Conservation (phyloP, 2,113 vertebrate genomes). For the Istiophorus platypterus region DNA sequence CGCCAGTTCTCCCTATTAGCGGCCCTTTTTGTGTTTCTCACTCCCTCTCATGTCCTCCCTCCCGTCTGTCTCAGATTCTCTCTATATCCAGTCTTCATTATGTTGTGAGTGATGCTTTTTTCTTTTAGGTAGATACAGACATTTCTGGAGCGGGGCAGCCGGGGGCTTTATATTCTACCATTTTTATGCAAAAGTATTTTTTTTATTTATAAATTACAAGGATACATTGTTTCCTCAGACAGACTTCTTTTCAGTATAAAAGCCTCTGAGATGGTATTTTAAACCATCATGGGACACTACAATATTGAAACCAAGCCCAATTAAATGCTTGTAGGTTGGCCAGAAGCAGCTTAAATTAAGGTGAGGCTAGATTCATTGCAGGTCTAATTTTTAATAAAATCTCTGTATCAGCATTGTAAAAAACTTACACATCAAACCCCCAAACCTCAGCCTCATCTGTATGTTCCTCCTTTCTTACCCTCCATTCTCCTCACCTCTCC, state of each 20-base stretch:
- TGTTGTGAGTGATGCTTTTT: constrained; percentile 12
- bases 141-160: constrained; percentile 22
- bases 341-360: constrained; percentile 39
- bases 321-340: constrained; percentile 50
- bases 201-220: constrained; percentile 11
- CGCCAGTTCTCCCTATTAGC: constrained; percentile 47
- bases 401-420: constrained; percentile 48
- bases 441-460: constrained; percentile 54
- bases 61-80: constrained; percentile 19
- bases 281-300: constrained; percentile 11
- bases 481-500: constrained; percentile 39
- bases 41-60: constrained; percentile 7
- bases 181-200: constrained; percentile 9
- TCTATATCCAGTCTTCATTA: constrained; percentile 57
- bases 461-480: constrained; percentile 31
- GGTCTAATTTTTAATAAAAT: constrained; percentile 60
- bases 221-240: constrained; percentile 5
- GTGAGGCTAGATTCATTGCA: constrained; percentile 11
- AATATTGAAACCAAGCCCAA: constrained; percentile 33
- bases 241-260: constrained; percentile 26
- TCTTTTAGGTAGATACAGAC: not conserved
- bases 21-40: constrained; percentile 44
- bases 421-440: constrained; percentile 18
- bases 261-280: constrained; percentile 31
- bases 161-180: constrained; percentile 18